Evolutionary conservation across 2,113 vertebrate genomes (phyloP).

Genomic region (Oceanites oceanicus): DNA sequence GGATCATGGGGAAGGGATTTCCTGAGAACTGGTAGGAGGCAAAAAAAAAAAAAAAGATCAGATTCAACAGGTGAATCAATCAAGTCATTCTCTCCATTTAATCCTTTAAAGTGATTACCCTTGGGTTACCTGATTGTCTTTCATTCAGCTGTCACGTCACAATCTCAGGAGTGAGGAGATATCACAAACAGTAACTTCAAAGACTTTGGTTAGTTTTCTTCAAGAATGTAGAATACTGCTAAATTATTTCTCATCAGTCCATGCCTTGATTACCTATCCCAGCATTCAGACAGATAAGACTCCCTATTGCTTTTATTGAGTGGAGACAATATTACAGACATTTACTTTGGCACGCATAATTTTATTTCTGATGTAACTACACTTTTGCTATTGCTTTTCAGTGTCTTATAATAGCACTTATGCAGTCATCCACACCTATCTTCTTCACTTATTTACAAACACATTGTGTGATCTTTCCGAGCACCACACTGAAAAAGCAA

Average conservation of each 20-base stretch:
- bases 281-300: neutral
- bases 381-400: neutral
- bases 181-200: neutral
- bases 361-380: neutral
- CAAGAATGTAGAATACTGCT: neutral
- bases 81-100: neutral
- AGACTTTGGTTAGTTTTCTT: neutral
- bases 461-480: rapidly evolving
- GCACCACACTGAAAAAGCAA: neutral
- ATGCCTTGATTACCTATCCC: neutral
- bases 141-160: neutral
- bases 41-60: neutral
- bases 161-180: neutral
- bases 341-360: neutral
- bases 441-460: neutral
- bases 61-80: neutral
- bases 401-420: neutral
- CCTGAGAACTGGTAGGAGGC: neutral
- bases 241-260: neutral
- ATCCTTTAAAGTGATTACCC: neutral
- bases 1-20: neutral
- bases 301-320: neutral
- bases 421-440: neutral
- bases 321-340: neutral
- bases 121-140: neutral